Conservation (phyloP, 1,140 invertebrate genomes). For the Macrocentrus cingulum region DNA sequence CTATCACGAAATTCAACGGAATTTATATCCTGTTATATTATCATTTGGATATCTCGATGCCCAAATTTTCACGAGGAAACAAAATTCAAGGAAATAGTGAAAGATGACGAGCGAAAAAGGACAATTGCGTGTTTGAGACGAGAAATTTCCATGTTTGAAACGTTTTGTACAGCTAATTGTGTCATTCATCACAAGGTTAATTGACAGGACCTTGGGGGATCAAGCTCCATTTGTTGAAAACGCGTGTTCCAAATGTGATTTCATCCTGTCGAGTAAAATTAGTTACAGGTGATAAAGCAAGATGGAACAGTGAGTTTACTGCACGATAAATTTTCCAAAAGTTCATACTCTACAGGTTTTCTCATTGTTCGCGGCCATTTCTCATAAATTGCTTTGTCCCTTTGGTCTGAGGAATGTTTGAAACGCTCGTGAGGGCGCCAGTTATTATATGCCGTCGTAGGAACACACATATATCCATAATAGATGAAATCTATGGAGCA, state of each 20-base stretch:
- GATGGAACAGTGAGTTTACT: neutral
- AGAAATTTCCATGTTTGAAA: too few species aligned
- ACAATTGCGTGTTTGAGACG: too few species aligned
- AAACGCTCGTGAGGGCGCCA: neutral
- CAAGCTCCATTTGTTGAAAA: neutral
- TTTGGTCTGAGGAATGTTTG: neutral
- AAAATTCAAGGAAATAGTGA: too few species aligned
- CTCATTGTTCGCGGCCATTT: neutral
- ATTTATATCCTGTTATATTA: too few species aligned
- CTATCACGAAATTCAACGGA: too few species aligned
- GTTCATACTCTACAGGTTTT: neutral
- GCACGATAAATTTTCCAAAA: constrained; percentile 2
- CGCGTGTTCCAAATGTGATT: too few species aligned
- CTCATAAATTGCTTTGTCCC: neutral
- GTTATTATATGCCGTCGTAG: neutral
- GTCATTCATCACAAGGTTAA: constrained; percentile 8
- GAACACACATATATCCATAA: neutral
- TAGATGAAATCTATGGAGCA: constrained; percentile 1
- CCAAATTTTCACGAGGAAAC: too few species aligned
- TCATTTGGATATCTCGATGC: too few species aligned
- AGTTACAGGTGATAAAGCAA: neutral
- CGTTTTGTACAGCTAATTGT: neutral
- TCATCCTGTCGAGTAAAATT: constrained; percentile 1
- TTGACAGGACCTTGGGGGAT: neutral
- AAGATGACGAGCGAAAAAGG: too few species aligned